Evolutionary conservation across 1,140 invertebrate species (phyloP), one percentile per base, ranked within the genome.

Genomic region (Drosophila prosaltans): DNA sequence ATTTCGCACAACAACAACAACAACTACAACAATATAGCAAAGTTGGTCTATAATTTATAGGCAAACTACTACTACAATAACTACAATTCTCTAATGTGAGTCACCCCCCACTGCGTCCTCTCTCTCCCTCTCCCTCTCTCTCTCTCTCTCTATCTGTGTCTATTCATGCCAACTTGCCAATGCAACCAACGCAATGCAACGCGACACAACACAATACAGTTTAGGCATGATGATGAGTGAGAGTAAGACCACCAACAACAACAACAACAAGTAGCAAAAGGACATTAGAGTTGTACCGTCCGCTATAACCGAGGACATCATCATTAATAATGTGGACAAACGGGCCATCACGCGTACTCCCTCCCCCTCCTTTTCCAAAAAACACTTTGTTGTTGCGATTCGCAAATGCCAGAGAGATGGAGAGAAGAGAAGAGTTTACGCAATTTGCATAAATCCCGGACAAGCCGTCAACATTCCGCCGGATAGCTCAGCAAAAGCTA

Each of bases 381-480:
- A 36, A 36, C 32, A 36, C 32, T 36, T 36, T 36, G 32, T 36
- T 36, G 32, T 30, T 30, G 28, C 4, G 28, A 2, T 30, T 30
- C 28, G 28, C 6, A 5, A 5, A 7, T 36, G 32, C 3, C 28
- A 30, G 32, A 36, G 32, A 36, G 6, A 6, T 62, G 41, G 45
- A 32, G 63, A 43, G 60, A 74, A 65, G 72, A 81, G 67, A 65
- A 70, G 71, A 79, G 82, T 81, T 85, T 82, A 74, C 72, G 64
- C 66, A 76, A 85, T 88, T 85, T 85, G 80, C 82, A 88, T 88
- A 88, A 88, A 79, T 82, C 78, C 73, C 58, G 65, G 62, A 66
- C 54, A 65, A 66, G 36, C 16, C 45, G 26, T 26, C 21, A 30
- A 36, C 45, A 65, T 45, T 32, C 10, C 11, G 32, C 26, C 24